Percentiles rank a stretch among this genome's conserved stretches.
These are phyloP conservation scores for Amphiprion clarkii DNA, from an alignment of 2,797 vertebrate species.

Conservation along the genomic window DNA sequence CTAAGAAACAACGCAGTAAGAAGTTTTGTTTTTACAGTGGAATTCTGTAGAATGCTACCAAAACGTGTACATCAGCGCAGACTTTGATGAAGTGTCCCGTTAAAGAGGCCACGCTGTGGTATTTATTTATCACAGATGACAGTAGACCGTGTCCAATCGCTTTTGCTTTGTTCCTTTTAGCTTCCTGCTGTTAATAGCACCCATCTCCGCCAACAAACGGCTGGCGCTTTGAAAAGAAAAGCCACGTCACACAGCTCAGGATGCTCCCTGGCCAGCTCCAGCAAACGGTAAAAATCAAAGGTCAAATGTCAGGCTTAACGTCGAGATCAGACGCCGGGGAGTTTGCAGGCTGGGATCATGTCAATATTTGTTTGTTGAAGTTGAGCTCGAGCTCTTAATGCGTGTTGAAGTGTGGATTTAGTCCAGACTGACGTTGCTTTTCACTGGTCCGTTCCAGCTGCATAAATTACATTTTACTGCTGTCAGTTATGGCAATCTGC, in stretches of 20 bases:
- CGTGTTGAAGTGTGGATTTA: conserved; percentile 10
- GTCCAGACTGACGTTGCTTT: conserved; percentile 7
- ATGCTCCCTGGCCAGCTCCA: conserved; percentile 13
- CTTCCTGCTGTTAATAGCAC: conserved; percentile 53
- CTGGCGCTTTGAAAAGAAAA: conserved; percentile 23
- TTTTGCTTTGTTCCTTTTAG: conserved; percentile 31
- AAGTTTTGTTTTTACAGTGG: not conserved
- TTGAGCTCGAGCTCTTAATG: conserved; percentile 1
- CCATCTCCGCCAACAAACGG: conserved; percentile 11
- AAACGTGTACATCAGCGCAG: not conserved
- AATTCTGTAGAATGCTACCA: not conserved
- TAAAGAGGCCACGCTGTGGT: conserved; percentile 14
- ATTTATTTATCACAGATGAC: conserved; percentile 32
- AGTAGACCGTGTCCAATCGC: conserved; percentile 37
- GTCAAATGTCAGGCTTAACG: conserved; percentile 56
- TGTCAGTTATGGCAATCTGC: not conserved
- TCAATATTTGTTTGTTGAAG: conserved; percentile 48
- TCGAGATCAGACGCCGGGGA: conserved; percentile 31
- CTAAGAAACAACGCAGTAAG: not conserved
- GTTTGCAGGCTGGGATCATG: conserved; percentile 38
- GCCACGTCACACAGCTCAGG: not conserved
- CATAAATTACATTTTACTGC: not conserved
- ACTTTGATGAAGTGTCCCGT: conserved; percentile 15
- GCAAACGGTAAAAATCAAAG: conserved; percentile 56
- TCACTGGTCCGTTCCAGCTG: conserved; percentile 1